Base-by-base conservation (phyloP, 1,140 invertebrate species). In the Scaptomyza pallida region DNA sequence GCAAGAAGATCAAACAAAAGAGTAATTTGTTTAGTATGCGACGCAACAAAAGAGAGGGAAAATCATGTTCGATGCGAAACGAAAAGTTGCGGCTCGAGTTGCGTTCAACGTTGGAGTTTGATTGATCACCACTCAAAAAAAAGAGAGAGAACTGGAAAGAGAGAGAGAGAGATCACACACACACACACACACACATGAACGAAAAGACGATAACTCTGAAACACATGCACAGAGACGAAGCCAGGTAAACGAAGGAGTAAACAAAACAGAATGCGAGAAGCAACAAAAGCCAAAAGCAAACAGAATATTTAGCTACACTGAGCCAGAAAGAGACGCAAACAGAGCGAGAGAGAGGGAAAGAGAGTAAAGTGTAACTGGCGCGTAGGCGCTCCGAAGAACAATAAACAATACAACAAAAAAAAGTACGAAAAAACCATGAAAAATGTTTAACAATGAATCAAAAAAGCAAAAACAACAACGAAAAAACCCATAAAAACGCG, bases 331-430 rank as follows among this genome's bases (percentile, higher is more conserved):
- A 26, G 23, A 26, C 2, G 33, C 33, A 2, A 12, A 40, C 37
- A 30, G 9, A 40, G 62, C 10, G 23, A 26, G 40, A 56, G 13
- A 15, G 52, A 40, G 52, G 30, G 61, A 30, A 37, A 23, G 44
- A 33, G 16, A 16, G 21, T 30, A 8, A 30, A 57, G 48, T n/a
- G 69, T 69, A 64, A 74, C 43, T 63, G 70, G 57, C 57, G 71
- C 54, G 74, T 71, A 60, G 65, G 65, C 56, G 75, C 60, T 26
- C 23, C 30, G 47, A 52, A 75, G 50, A 70, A 62, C 56, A 78
- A 77, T 61, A 73, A 69, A 69, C 57, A 68, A 62, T 40, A 69
- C 57, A 68, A 62, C 33, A 35, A 50, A 26, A 55, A 55, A 51
- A 52, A 30, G 12, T 40, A 40, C 33, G 15, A 75, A 23, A 55